Percentiles rank a stretch among this genome's conserved stretches.
Evolutionary conservation across 2,113 vertebrate species (phyloP).

Genomic region (Rhegmatorhina hoffmannsi): DNA sequence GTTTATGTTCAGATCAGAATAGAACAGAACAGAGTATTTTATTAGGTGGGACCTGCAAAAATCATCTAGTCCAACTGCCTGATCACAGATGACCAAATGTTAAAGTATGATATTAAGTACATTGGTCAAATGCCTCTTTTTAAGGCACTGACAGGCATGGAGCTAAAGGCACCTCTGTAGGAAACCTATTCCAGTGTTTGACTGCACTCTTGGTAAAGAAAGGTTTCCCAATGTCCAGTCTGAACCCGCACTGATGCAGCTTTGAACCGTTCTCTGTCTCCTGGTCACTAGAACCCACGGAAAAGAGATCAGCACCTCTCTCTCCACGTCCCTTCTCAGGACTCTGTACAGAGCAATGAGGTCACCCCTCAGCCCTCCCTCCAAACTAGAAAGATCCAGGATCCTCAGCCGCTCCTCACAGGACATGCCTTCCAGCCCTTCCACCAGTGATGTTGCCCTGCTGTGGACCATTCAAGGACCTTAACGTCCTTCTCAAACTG

Average conservation of each 20-base stretch:
- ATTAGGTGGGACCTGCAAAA: background rate
- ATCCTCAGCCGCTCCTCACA: background rate
- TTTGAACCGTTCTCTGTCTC: fast-evolving
- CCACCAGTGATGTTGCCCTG: background rate
- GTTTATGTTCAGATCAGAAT: background rate
- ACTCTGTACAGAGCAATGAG: background rate
- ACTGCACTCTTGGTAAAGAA: background rate
- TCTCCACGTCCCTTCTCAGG: fast-evolving
- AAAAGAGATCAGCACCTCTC: background rate
- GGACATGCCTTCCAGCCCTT: background rate
- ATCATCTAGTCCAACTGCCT: background rate
- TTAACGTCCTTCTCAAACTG: background rate
- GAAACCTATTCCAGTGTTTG: background rate
- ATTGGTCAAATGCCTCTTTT: background rate
- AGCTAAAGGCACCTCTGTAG: background rate
- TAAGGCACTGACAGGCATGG: background rate
- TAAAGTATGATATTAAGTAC: background rate
- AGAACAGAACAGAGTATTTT: background rate
- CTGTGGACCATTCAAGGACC: background rate
- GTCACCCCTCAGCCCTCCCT: background rate
- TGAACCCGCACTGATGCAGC: fast-evolving
- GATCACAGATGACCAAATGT: background rate
- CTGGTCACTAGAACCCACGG: background rate
- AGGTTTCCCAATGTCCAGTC: background rate
- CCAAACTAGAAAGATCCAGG: background rate